These are phyloP conservation scores for Apogon talboti DNA, from an alignment of 2,797 vertebrate genomes.

Conservation along the genomic window DNA sequence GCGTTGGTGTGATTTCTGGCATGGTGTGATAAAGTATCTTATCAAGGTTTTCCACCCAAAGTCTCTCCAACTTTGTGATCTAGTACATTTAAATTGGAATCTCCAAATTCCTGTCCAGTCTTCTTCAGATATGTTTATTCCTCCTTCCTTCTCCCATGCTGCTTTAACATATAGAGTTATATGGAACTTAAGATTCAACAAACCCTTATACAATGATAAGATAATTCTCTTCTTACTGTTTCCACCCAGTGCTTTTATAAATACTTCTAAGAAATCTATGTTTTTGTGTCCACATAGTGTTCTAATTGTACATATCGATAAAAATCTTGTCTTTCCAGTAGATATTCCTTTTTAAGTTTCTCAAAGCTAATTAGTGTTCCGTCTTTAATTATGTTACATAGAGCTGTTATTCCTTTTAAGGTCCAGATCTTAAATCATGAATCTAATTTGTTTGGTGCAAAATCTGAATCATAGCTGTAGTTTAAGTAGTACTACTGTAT, in stretches of 20 bases:
- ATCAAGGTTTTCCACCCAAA: no score
- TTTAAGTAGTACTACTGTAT: no score
- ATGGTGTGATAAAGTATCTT: no score
- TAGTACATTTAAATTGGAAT: no score
- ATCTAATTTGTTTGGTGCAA: neutral
- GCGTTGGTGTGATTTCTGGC: no score
- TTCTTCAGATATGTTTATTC: neutral
- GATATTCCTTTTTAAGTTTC: neutral
- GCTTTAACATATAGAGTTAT: no score
- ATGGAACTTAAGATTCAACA: neutral
- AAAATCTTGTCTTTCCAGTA: slow-evolving; percentile 7
- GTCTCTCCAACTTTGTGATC: no score
- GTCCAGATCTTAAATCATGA: no score
- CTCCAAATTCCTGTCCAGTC: neutral
- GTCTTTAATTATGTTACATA: slow-evolving; percentile 5
- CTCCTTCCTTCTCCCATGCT: neutral
- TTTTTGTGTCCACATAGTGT: neutral
- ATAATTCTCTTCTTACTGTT: neutral
- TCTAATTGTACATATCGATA: neutral
- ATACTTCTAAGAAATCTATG: neutral
- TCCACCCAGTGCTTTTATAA: slow-evolving; percentile 22
- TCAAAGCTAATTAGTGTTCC: slow-evolving; percentile 7
- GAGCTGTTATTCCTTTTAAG: no score
- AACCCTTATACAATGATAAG: neutral
- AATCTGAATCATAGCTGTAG: no score